phyloP scores from a whole-genome alignment of 2,888 invertebrate genomes.

The Chaetogeoica ovagalla region DNA sequence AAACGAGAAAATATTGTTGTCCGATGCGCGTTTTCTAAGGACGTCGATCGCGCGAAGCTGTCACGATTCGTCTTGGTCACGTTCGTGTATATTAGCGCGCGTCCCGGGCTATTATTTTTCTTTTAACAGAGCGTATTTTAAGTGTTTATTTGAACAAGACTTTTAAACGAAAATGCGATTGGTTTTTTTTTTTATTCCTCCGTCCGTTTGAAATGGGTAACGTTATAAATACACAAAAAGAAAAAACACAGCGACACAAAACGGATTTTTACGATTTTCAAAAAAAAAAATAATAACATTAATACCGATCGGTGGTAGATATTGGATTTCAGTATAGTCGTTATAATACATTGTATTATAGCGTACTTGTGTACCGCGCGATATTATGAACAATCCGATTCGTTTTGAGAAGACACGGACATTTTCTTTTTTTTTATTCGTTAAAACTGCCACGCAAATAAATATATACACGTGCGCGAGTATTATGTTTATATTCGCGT shows the following conservation, averaged over 20 bases:
- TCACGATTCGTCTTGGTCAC: constrained; percentile 45
- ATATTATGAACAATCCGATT: not conserved
- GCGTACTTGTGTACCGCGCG: too few species aligned
- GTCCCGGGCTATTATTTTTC: not conserved
- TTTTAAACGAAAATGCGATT: not conserved
- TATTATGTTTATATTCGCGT: not conserved
- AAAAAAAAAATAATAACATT: not conserved
- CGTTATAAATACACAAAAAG: not conserved
- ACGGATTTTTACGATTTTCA: not conserved
- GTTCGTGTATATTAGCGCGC: not conserved
- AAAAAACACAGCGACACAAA: too few species aligned
- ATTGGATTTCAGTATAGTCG: constrained; percentile 8
- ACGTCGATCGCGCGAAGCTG: constrained; percentile 22
- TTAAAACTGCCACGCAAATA: constrained; percentile 2
- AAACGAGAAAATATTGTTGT: not conserved
- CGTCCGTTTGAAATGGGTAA: too few species aligned
- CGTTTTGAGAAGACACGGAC: not conserved
- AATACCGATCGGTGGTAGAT: not conserved
- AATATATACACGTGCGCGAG: not conserved
- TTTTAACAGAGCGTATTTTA: constrained; percentile 7
- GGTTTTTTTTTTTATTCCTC: not conserved
- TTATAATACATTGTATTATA: too few species aligned
- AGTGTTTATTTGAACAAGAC: not conserved
- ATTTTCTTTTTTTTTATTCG: constrained; percentile 7
- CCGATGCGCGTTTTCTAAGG: not conserved